Conservation (phyloP, 2,113 vertebrate species). For the Seriola quinqueradiata region DNA sequence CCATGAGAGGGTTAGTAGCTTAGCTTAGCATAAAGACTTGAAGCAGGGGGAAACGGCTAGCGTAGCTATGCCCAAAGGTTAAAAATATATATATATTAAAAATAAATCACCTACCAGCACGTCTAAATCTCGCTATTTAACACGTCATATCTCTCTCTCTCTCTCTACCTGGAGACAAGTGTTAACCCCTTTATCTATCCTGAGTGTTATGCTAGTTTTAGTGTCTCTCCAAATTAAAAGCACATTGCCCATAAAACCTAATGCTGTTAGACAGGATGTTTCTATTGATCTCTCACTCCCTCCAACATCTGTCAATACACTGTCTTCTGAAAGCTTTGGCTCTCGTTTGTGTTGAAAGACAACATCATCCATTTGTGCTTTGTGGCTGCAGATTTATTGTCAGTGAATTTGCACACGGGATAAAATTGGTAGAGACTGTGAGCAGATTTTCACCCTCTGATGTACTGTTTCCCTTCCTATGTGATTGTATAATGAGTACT, state of each 20-base stretch:
- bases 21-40: too few relatives aligned
- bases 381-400: background rate
- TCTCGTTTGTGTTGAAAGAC: background rate
- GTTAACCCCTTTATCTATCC: conserved; percentile 8
- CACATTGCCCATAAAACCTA: conserved; percentile 26
- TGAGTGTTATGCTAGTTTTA: background rate
- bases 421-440: background rate
- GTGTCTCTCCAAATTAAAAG: conserved; percentile 53
- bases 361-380: conserved; percentile 17
- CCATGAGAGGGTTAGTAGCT: too few relatives aligned
- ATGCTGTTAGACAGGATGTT: conserved; percentile 42
- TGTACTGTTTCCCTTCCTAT: background rate
- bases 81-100: too few relatives aligned
- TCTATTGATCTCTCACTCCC: conserved; percentile 31
- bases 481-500: background rate
- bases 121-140: background rate
- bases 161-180: background rate
- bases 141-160: too few relatives aligned
- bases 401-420: background rate
- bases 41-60: too few relatives aligned
- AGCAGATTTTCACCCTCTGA: background rate
- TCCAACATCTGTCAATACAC: conserved; percentile 11
- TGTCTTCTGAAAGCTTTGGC: conserved; percentile 21
- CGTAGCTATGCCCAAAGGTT: too few relatives aligned
- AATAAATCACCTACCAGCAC: background rate